Conservation (phyloP, 1,140 invertebrate species). For the Macrobrachium nipponense region DNA sequence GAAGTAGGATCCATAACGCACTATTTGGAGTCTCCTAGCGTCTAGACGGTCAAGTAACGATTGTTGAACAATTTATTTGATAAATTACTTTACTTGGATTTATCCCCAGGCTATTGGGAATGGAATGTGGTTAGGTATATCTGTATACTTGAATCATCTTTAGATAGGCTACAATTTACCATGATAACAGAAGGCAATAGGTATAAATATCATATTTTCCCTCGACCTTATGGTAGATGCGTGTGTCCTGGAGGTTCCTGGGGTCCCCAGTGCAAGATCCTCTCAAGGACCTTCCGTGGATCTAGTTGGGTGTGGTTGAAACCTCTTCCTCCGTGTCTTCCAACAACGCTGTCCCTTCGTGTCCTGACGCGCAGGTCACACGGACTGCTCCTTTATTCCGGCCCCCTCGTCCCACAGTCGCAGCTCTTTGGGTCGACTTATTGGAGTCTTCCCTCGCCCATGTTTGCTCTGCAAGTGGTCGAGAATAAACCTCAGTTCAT, state of each 20-base stretch:
- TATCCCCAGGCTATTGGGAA: too few relatives aligned
- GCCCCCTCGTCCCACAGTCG: slow-evolving; percentile 91
- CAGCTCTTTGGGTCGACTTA: slow-evolving; percentile 69
- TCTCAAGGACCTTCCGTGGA: slow-evolving; percentile 89
- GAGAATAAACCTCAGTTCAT: slow-evolving; percentile 90
- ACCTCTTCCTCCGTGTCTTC: slow-evolving; percentile 94
- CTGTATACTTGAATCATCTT: background rate
- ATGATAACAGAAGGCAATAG: background rate
- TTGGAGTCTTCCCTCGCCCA: background rate
- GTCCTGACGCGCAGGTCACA: slow-evolving; percentile 91
- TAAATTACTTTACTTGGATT: too few relatives aligned
- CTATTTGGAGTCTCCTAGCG: too few relatives aligned
- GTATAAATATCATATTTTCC: background rate
- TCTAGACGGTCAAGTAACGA: too few relatives aligned
- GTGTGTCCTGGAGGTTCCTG: slow-evolving; percentile 90
- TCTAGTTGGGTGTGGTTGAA: slow-evolving; percentile 97
- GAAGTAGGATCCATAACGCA: too few relatives aligned
- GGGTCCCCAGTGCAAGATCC: slow-evolving; percentile 95
- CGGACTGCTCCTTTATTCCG: slow-evolving; percentile 93
- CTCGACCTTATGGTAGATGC: slow-evolving; percentile 73
- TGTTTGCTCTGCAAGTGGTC: slow-evolving; percentile 86
- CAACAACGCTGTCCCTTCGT: slow-evolving; percentile 92
- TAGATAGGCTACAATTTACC: background rate
- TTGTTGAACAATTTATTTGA: too few relatives aligned
- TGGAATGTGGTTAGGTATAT: too few relatives aligned